These are phyloP conservation scores for Muscina levida DNA, from an alignment of 2,888 invertebrate species.

Conservation along the genomic window DNA sequence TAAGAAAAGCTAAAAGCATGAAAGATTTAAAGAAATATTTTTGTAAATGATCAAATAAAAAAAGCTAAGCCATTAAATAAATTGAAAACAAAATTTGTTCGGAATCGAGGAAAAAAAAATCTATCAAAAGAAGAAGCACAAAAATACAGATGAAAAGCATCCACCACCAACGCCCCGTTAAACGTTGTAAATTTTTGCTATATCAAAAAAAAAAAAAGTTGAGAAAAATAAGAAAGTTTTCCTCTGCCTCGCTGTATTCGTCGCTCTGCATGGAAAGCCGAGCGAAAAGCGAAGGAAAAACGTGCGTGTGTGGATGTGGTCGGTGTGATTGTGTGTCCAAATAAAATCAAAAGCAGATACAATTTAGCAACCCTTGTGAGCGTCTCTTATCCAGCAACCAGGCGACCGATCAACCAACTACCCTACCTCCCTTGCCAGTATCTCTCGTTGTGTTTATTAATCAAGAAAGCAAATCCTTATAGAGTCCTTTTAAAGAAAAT, in stretches of 20 bases:
- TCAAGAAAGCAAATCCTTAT: conserved; percentile 9
- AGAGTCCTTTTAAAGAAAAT: conserved; percentile 15
- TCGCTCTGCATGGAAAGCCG: conserved; percentile 37
- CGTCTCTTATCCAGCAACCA: conserved; percentile 35
- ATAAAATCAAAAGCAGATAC: conserved; percentile 58
- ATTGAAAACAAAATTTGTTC: conserved; percentile 3
- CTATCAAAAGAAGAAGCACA: not conserved
- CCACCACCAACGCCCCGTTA: conserved; percentile 64
- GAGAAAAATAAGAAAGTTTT: conserved; percentile 38
- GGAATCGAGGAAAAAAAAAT: conserved; percentile 4
- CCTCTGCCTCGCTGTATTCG: conserved; percentile 27
- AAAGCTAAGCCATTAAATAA: conserved; percentile 29
- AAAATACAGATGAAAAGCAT: conserved; percentile 45
- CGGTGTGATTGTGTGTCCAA: conserved; percentile 54
- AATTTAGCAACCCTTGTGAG: conserved; percentile 31
- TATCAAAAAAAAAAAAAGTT: conserved; percentile 47
- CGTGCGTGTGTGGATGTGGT: conserved; percentile 38
- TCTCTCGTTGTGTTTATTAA: not conserved
- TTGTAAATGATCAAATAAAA: not conserved
- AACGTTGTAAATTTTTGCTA: conserved; percentile 58
- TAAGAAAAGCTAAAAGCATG: not conserved
- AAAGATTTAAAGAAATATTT: not conserved
- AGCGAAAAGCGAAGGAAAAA: conserved; percentile 27
- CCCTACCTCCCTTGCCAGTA: conserved; percentile 13
- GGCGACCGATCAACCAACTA: not conserved